These are phyloP conservation scores for Lacanobia oleracea DNA, from an alignment of 2,888 invertebrate genomes.

Conservation along the genomic window DNA sequence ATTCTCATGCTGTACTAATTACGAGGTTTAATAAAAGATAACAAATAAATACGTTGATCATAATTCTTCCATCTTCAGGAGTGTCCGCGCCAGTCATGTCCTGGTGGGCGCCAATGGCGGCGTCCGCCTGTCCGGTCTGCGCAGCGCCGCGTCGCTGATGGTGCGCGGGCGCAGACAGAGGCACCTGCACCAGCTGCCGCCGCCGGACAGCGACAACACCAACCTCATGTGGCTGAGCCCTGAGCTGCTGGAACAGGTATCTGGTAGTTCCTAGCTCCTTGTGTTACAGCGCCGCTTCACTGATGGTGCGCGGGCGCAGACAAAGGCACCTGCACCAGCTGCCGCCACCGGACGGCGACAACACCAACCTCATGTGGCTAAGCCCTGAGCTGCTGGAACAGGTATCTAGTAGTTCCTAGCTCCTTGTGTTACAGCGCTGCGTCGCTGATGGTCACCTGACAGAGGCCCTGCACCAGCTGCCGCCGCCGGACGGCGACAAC, in stretches of 20 bases:
- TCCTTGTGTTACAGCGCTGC: constrained; percentile 89
- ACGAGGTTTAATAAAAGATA: too few relatives aligned
- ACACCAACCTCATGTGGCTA: constrained; percentile 95
- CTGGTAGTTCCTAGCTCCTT: neutral
- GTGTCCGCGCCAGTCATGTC: constrained; percentile 96
- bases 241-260: constrained; percentile 94
- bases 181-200: constrained; percentile 94
- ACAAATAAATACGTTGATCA: too few relatives aligned
- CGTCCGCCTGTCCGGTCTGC: constrained; percentile 94
- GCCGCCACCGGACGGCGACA: constrained; percentile 92
- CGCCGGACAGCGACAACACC: constrained; percentile 92
- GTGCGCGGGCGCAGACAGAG: constrained; percentile 93
- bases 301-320: constrained; percentile 93
- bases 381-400: constrained; percentile 98
- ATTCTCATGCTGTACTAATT: too few relatives aligned
- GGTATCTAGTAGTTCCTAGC: constrained; percentile 77
- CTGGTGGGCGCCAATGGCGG: constrained; percentile 93
- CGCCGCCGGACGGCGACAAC: constrained; percentile 92
- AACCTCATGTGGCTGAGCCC: constrained; percentile 97
- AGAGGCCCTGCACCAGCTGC: constrained; percentile 94
- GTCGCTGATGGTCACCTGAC: constrained; percentile 92
- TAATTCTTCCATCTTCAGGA: constrained; percentile 87
- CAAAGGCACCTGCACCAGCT: constrained; percentile 93
- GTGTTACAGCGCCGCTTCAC: constrained; percentile 91
- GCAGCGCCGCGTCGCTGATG: constrained; percentile 94